A percentile compares a stretch with the other conserved stretches of the same genome.
These are phyloP conservation scores for Phrynocephalus vlangalii DNA, from an alignment of 2,797 vertebrate genomes.

Conservation along the genomic window DNA sequence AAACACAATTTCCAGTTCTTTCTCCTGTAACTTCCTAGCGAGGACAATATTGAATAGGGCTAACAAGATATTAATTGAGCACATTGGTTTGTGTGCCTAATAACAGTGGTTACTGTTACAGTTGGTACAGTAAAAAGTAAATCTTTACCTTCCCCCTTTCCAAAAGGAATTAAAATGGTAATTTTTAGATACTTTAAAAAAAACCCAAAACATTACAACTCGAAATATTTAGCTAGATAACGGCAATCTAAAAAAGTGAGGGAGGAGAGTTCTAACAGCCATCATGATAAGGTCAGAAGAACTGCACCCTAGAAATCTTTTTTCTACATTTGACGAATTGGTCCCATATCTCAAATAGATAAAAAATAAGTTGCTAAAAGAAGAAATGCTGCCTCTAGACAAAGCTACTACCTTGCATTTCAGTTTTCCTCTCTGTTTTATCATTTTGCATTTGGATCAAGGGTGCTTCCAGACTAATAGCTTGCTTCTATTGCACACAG, in stretches of 20 bases:
- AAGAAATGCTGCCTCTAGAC: conserved; percentile 1
- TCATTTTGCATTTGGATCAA: background rate
- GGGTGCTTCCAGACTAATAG: too few species aligned
- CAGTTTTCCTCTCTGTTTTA: background rate
- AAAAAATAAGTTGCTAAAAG: background rate
- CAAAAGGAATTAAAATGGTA: too few species aligned
- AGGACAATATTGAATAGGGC: background rate
- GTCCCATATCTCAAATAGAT: background rate
- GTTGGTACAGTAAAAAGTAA: too few species aligned
- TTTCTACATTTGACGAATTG: background rate
- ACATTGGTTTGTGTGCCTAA: background rate
- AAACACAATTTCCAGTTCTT: background rate
- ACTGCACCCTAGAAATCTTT: background rate
- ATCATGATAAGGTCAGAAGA: background rate
- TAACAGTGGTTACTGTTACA: too few species aligned
- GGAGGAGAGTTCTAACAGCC: background rate
- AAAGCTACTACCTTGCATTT: background rate
- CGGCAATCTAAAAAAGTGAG: background rate
- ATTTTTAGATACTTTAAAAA: too few species aligned
- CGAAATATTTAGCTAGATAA: background rate
- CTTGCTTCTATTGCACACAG: too few species aligned
- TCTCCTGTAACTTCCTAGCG: background rate
- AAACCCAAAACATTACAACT: background rate
- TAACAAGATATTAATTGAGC: background rate
- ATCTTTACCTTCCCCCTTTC: too few species aligned